These are phyloP conservation scores for Cyanoramphus novaezelandiae DNA, from an alignment of 2,113 vertebrate genomes.

Conservation along the genomic window DNA sequence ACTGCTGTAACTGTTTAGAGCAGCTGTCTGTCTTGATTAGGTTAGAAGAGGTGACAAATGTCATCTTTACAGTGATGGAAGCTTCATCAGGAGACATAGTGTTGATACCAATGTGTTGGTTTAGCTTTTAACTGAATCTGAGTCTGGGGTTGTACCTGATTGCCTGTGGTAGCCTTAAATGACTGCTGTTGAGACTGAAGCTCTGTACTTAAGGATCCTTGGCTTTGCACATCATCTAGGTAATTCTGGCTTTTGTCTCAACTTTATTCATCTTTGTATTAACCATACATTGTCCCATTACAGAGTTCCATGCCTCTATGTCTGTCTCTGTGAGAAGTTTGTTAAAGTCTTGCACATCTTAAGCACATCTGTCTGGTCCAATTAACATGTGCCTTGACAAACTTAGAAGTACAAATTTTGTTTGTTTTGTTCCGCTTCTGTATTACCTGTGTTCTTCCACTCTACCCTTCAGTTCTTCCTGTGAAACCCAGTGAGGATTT, in stretches of 20 bases:
- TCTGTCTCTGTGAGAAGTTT: background rate
- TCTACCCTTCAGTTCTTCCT: background rate
- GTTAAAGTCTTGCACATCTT: background rate
- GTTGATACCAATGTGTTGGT: background rate
- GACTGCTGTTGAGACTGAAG: background rate
- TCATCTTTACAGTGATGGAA: background rate
- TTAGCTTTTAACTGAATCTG: background rate
- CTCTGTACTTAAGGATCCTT: background rate
- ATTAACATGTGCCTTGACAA: background rate
- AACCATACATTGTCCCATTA: background rate
- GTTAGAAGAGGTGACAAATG: background rate
- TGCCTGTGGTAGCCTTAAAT: background rate
- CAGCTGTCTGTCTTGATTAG: background rate
- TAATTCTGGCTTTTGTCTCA: background rate
- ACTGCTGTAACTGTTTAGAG: background rate
- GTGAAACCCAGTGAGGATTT: background rate
- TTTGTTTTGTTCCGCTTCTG: background rate
- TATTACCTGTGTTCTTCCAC: background rate
- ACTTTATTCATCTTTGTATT: background rate
- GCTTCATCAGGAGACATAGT: background rate
- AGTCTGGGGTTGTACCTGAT: background rate
- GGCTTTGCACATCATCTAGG: background rate
- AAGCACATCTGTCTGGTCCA: background rate
- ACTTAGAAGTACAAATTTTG: background rate
- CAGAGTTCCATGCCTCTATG: background rate